Conservation (phyloP, 2,888 invertebrate genomes). For the Tipula unca region DNA sequence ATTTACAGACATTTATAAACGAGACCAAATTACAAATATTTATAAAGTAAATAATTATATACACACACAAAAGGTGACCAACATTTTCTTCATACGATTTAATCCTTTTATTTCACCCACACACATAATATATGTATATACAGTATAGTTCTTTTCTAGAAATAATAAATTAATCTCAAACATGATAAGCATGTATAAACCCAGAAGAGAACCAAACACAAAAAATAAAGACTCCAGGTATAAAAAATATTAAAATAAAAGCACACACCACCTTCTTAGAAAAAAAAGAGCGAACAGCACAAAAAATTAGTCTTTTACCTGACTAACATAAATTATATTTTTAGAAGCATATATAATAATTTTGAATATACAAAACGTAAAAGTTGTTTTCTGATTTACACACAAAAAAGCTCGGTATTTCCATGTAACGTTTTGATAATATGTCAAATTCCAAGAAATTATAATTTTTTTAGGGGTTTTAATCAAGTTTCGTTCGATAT, state of each 20-base stretch:
- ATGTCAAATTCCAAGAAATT: no score
- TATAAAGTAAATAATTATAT: not conserved
- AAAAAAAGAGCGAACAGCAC: no score
- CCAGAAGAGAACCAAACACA: not conserved
- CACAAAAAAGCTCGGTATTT: not conserved
- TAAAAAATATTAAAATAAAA: not conserved
- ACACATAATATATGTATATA: not conserved
- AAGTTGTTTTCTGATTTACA: not conserved
- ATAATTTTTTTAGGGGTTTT: not conserved
- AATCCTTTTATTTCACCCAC: not conserved
- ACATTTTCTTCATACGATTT: not conserved
- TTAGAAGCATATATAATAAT: no score
- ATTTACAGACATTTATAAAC: not conserved
- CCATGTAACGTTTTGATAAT: not conserved
- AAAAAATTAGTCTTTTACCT: not conserved
- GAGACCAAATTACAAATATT: not conserved
- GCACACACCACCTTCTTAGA: not conserved
- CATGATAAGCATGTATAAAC: not conserved
- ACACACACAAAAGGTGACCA: not conserved
- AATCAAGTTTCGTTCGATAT: not conserved
- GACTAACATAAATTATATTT: not conserved
- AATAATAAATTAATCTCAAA: not conserved
- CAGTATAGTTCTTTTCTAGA: not conserved
- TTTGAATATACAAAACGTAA: no score
- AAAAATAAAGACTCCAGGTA: not conserved